A percentile compares a stretch with the other conserved stretches of the same genome.
Evolutionary conservation across 1,140 invertebrate species (phyloP).

Genomic region (Mya arenaria): DNA sequence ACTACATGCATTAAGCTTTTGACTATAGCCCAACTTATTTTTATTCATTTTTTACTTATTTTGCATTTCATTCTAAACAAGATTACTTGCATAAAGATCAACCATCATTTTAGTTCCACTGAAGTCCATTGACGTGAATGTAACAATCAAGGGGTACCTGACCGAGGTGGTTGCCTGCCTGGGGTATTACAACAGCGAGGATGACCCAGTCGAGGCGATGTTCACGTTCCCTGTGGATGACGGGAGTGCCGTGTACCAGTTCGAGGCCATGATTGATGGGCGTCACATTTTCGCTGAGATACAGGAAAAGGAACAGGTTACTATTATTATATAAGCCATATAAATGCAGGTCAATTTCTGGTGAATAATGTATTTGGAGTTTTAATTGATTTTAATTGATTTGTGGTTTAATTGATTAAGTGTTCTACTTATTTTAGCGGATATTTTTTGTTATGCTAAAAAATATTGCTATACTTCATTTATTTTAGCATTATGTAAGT

Average conservation of each 20-base stretch:
- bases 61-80: not conserved
- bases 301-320: conserved; percentile 83
- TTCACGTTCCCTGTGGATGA: conserved; percentile 70
- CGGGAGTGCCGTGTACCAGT: conserved; percentile 65
- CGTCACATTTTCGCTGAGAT: conserved; percentile 62
- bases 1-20: not conserved
- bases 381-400: no score
- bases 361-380: no score
- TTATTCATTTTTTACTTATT: not conserved
- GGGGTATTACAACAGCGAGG: conserved; percentile 56
- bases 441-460: no score
- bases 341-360: no score
- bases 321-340: not conserved
- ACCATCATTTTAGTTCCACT: conserved; percentile 52
- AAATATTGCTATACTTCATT: no score
- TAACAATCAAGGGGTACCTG: conserved; percentile 56
- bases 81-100: not conserved
- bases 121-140: conserved; percentile 39
- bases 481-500: no score
- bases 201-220: conserved; percentile 52
- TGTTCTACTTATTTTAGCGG: no score
- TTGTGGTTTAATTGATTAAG: no score
- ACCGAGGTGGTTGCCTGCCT: conserved; percentile 55
- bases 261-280: conserved; percentile 66
- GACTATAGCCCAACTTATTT: not conserved